A percentile compares a stretch with the other conserved stretches of the same genome.
phyloP scores from a whole-genome alignment of 1,140 invertebrate genomes.

The Pectinophora gossypiella region DNA sequence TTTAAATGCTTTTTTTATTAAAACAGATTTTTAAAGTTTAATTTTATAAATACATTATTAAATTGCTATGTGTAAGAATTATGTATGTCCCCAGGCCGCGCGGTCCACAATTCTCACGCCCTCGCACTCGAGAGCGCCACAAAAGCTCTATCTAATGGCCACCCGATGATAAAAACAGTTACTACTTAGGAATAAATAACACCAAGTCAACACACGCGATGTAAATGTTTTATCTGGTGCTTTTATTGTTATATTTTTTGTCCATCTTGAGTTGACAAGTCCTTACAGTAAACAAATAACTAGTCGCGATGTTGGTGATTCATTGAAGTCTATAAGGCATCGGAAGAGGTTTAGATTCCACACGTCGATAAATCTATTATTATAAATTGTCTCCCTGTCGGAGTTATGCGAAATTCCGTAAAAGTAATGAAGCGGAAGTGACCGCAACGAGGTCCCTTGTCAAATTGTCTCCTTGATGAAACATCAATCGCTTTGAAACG shows the following conservation, averaged over 20 bases:
- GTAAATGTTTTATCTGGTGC: no score
- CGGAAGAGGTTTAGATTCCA: background rate
- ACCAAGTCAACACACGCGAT: no score
- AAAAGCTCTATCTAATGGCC: slow-evolving; percentile 14
- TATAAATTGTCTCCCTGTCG: no score
- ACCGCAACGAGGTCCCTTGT: slow-evolving; percentile 41
- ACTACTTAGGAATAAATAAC: slow-evolving; percentile 11
- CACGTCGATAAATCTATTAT: background rate
- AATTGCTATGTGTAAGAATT: no score
- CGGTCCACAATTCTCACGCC: slow-evolving; percentile 11
- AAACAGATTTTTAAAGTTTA: no score
- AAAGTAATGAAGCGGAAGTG: slow-evolving; percentile 38
- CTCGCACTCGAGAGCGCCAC: slow-evolving; percentile 5
- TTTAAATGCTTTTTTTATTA: background rate
- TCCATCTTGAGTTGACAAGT: no score
- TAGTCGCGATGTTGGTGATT: no score
- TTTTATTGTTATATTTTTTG: no score
- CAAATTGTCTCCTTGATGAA: slow-evolving; percentile 48
- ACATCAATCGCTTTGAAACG: slow-evolving; percentile 48
- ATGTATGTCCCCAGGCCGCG: background rate
- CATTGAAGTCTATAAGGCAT: background rate
- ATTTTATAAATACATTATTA: no score
- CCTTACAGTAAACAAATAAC: no score
- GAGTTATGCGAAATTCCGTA: slow-evolving; percentile 35
- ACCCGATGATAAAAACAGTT: slow-evolving; percentile 18